Conservation (phyloP, 2,113 vertebrate genomes). For the Montifringilla adamsi region DNA sequence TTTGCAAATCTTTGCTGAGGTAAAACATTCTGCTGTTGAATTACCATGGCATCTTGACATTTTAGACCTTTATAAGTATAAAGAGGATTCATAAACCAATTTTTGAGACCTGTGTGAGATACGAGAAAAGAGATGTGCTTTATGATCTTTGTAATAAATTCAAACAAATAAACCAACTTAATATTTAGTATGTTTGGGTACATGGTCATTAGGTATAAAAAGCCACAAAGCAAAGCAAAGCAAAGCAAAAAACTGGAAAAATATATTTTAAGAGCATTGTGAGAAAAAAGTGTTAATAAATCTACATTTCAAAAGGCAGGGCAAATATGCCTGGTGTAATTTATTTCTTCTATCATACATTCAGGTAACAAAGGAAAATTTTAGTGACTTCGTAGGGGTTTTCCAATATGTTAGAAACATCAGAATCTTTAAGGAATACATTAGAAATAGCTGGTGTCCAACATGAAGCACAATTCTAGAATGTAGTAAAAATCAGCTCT, state of each 20-base stretch:
- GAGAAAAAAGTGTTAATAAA: neutral
- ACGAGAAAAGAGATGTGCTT: neutral
- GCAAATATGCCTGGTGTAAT: neutral
- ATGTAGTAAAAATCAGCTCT: neutral
- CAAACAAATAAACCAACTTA: neutral
- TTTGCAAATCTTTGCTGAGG: neutral
- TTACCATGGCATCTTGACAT: neutral
- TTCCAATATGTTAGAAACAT: neutral
- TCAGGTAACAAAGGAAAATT: neutral
- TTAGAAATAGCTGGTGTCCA: neutral
- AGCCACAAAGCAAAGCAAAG: neutral
- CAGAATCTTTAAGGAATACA: neutral
- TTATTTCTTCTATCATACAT: neutral
- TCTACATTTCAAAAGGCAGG: neutral
- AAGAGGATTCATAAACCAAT: neutral
- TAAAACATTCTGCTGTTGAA: neutral
- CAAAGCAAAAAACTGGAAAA: neutral
- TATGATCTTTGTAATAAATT: neutral
- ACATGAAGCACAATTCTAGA: neutral
- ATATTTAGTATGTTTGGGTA: neutral
- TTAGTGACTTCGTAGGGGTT: accelerated
- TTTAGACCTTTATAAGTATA: neutral
- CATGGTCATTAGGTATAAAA: neutral
- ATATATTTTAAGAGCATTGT: neutral
- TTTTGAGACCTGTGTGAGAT: neutral